These are phyloP conservation scores for Samia ricini DNA, from an alignment of 1,140 invertebrate species.

Conservation along the genomic window DNA sequence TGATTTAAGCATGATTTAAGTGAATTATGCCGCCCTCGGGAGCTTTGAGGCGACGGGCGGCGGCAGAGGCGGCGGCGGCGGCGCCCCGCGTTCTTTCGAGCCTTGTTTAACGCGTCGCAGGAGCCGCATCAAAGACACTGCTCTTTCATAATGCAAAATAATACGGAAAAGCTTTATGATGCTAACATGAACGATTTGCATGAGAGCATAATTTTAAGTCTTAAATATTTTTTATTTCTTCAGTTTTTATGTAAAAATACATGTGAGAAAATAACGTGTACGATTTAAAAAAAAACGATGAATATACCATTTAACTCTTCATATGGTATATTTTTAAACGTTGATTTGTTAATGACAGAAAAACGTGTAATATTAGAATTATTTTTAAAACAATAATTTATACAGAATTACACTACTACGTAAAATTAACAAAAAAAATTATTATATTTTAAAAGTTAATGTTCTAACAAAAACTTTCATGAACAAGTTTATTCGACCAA, in stretches of 20 bases:
- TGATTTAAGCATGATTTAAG: constrained; percentile 50
- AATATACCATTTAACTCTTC: no score
- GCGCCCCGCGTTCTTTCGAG: constrained; percentile 23
- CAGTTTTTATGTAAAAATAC: no score
- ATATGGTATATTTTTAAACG: no score
- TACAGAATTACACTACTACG: no score
- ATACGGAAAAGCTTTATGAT: constrained; percentile 23
- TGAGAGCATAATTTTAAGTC: background rate
- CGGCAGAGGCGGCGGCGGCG: constrained; percentile 4
- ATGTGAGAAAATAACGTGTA: background rate
- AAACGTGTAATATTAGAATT: no score
- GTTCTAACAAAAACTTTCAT: no score
- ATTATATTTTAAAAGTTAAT: no score
- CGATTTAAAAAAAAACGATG: no score
- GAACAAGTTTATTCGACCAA: no score
- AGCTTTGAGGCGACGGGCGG: background rate
- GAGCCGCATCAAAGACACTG: constrained; percentile 39
- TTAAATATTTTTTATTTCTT: background rate
- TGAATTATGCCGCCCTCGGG: constrained; percentile 48
- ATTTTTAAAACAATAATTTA: no score
- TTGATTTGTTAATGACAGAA: no score
- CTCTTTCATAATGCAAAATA: constrained; percentile 25
- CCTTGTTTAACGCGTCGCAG: constrained; percentile 48
- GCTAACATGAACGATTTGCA: constrained; percentile 7
- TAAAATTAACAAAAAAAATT: no score